phyloP scores from a whole-genome alignment of 2,113 vertebrate genomes.

The Tetraodon nigroviridis region DNA sequence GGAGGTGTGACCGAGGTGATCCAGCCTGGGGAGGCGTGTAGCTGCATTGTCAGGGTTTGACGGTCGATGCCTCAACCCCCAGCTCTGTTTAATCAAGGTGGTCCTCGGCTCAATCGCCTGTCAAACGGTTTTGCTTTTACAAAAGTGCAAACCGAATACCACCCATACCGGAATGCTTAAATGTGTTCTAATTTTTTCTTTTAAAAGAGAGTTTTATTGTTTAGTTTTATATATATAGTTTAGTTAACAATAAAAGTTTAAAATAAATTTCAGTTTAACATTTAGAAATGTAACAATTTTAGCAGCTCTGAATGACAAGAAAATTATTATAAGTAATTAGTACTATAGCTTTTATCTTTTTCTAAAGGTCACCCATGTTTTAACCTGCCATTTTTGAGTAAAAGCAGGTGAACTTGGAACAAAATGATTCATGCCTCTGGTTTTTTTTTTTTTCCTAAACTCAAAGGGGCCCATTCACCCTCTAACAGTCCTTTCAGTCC shows the following conservation, averaged over 20 bases:
- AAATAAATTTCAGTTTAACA: no score
- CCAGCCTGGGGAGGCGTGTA: neutral
- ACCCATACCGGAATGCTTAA: no score
- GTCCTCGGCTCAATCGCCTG: neutral
- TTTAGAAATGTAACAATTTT: no score
- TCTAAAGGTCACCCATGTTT: neutral
- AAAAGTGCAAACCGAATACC: no score
- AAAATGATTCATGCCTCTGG: neutral
- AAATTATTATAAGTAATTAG: no score
- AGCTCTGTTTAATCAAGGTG: neutral
- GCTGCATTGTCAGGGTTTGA: neutral
- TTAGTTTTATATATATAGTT: no score
- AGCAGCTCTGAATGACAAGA: no score
- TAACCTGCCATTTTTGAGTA: slow-evolving; percentile 3
- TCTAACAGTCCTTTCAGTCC: neutral
- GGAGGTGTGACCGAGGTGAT: neutral
- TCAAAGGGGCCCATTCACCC: neutral
- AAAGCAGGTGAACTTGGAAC: neutral
- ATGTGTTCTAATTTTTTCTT: no score
- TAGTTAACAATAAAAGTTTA: no score
- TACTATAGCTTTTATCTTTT: no score
- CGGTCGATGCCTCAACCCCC: neutral
- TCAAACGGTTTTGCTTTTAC: neutral
- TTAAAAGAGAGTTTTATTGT: no score
- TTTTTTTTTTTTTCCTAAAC: neutral